Evolutionary conservation across 2,113 vertebrate genomes (phyloP).

Genomic region (Strigops habroptila): DNA sequence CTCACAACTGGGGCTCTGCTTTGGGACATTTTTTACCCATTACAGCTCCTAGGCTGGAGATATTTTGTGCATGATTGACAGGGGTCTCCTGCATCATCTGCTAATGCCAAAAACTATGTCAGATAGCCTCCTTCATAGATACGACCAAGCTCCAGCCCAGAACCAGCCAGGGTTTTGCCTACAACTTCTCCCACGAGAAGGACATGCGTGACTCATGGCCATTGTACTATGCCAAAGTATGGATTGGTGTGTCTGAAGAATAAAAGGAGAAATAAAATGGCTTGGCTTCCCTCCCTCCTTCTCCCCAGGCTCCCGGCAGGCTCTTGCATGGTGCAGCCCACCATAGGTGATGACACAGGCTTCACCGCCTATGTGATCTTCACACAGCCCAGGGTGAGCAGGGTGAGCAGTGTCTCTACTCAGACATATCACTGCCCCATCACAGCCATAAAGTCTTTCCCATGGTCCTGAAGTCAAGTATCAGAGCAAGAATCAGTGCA

Average conservation of each 20-base stretch:
- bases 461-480: constrained; percentile 26
- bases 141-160: neutral
- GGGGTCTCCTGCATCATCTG: neutral
- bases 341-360: neutral
- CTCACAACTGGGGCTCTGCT: neutral
- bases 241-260: neutral
- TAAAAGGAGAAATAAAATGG: neutral
- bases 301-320: neutral
- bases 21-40: neutral
- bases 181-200: neutral
- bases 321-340: neutral
- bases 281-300: neutral
- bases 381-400: neutral
- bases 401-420: neutral
- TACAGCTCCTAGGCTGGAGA: neutral
- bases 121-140: neutral
- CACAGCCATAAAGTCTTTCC: neutral
- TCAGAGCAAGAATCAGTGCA: constrained; percentile 5
- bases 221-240: accelerated
- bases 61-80: accelerated
- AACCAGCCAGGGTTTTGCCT: neutral
- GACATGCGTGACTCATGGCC: accelerated
- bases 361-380: neutral
- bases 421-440: neutral
- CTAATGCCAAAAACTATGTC: neutral